Percentiles rank a stretch among this genome's conserved stretches.
phyloP scores from a whole-genome alignment of 2,888 invertebrate genomes.

The Neuroscelio doddi region DNA sequence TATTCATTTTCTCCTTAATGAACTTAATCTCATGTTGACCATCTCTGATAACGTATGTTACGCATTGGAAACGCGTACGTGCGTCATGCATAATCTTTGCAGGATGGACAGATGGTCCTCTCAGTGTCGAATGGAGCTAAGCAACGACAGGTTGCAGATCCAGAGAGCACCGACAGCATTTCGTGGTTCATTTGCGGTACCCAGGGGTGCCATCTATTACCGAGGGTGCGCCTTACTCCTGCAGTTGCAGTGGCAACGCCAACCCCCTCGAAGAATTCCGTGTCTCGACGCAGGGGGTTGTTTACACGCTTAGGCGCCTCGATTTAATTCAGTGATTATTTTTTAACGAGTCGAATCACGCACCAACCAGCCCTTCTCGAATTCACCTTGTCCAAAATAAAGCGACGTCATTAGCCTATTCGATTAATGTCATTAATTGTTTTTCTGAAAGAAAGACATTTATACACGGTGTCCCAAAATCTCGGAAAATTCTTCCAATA shows the following conservation, averaged over 20 bases:
- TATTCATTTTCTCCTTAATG: no score
- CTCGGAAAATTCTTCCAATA: no score
- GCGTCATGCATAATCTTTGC: conserved; percentile 26
- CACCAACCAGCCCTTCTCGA: not conserved
- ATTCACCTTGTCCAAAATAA: not conserved
- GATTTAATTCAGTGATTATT: conserved; percentile 72
- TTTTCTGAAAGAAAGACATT: no score
- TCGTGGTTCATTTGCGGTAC: conserved; percentile 73
- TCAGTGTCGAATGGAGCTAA: conserved; percentile 53
- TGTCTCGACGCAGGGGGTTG: conserved; percentile 57
- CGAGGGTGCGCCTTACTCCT: conserved; percentile 55
- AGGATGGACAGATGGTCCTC: conserved; percentile 63
- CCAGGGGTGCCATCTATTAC: conserved; percentile 72
- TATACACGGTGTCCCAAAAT: no score
- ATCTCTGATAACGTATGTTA: conserved; percentile 44
- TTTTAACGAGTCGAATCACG: conserved; percentile 65
- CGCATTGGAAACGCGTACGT: conserved; percentile 24
- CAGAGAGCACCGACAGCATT: conserved; percentile 68
- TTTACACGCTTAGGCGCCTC: conserved; percentile 67
- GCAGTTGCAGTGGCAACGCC: conserved; percentile 36
- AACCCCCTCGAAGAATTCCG: conserved; percentile 45
- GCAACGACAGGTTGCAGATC: conserved; percentile 70
- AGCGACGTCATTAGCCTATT: not conserved
- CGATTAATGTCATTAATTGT: no score
- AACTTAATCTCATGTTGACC: conserved; percentile 40